Percentiles rank a stretch among this genome's conserved stretches.
Evolutionary conservation across 1,140 invertebrate genomes (phyloP).

Genomic region (Drosophila repletoides): DNA sequence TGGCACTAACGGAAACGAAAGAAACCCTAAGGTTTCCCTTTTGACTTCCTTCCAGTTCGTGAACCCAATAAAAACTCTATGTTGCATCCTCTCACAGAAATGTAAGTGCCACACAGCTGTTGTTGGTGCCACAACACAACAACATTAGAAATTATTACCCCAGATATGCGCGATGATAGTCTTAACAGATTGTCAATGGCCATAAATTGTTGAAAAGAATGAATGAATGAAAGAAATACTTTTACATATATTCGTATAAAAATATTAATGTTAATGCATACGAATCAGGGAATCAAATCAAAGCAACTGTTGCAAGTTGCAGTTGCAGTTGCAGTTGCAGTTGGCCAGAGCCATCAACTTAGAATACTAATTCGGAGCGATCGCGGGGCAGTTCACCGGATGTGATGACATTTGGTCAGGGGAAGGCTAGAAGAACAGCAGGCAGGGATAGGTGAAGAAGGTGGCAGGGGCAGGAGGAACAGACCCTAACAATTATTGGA

Average conservation of each 20-base stretch:
- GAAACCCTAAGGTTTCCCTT: conserved; percentile 5
- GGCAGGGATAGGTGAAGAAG: conserved; percentile 13
- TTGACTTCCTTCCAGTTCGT: conserved; percentile 53
- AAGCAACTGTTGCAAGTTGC: conserved; percentile 37
- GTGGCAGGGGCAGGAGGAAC: conserved; percentile 12
- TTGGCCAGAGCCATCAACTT: conserved; percentile 51
- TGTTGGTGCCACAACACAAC: conserved; percentile 41
- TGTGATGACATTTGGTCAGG: conserved; percentile 74
- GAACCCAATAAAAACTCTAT: conserved; percentile 48
- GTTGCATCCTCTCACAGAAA: conserved; percentile 54
- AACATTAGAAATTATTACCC: conserved; percentile 79
- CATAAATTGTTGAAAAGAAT: conserved; percentile 64
- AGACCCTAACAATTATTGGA: conserved; percentile 69
- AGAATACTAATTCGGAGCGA: conserved; percentile 74
- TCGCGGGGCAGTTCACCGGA: conserved; percentile 56
- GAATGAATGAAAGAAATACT: conserved; percentile 54
- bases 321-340: conserved; percentile 16
- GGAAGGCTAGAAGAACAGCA: conserved; percentile 2
- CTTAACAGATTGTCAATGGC: conserved; percentile 75
- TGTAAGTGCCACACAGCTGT: conserved; percentile 45
- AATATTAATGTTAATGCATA: conserved; percentile 76
- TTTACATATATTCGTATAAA: conserved; percentile 47
- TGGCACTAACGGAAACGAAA: conserved; percentile 19
- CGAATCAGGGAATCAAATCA: conserved; percentile 57
- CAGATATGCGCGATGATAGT: conserved; percentile 78